These are phyloP conservation scores for Mastomys natalensis DNA, from an alignment of 2,113 vertebrate genomes.

Conservation along the genomic window DNA sequence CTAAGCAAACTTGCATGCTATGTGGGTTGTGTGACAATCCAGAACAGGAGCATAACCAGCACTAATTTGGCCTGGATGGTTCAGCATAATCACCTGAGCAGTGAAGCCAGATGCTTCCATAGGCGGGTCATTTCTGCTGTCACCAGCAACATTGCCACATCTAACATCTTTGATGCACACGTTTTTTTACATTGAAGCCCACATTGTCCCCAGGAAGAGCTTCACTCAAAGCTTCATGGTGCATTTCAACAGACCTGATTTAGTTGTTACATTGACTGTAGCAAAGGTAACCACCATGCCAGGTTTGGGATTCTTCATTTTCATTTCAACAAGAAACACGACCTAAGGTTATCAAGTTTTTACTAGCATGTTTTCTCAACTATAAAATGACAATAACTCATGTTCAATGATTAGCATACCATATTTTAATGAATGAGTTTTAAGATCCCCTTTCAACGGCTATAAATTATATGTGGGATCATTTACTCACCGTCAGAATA, in stretches of 20 bases:
- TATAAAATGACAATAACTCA: not conserved
- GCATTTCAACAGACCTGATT: too few species aligned
- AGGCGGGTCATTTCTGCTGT: too few species aligned
- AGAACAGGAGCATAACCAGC: constrained; percentile 96
- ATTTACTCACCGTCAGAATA: constrained; percentile 26
- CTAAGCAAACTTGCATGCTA: constrained; percentile 95
- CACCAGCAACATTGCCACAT: too few species aligned
- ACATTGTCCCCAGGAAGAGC: not conserved
- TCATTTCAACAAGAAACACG: not conserved
- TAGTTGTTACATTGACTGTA: too few species aligned
- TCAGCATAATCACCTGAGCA: constrained; percentile 81
- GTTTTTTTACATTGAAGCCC: too few species aligned
- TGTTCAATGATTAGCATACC: not conserved
- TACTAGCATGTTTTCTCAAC: constrained; percentile 25
- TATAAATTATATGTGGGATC: not conserved
- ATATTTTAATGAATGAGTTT: constrained; percentile 42
- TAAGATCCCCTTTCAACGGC: not conserved
- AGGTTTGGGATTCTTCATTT: not conserved
- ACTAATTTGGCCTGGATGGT: constrained; percentile 96
- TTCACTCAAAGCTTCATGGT: too few species aligned
- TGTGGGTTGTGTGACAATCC: constrained; percentile 98
- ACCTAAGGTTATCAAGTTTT: not conserved
- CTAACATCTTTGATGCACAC: too few species aligned
- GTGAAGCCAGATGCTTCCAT: too few species aligned
- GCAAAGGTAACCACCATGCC: too few species aligned